Base-by-base conservation (phyloP, 2,113 vertebrate genomes). In the Scartelaos histophorus region DNA sequence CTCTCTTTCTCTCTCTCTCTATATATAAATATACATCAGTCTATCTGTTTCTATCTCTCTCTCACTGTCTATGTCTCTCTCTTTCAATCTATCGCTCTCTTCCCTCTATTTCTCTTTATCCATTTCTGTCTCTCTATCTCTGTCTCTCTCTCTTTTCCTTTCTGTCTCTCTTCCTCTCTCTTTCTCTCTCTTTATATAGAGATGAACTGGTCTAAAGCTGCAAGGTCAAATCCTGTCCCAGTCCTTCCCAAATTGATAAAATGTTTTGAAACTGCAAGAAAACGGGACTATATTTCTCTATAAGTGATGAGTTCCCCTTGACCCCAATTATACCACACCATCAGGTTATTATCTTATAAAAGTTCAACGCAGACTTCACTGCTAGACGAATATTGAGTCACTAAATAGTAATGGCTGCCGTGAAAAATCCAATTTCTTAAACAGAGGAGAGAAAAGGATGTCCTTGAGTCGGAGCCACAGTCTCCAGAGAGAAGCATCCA, bases 231-330 rank as follows among this genome's bases (percentile, higher is more conserved):
- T 83, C 71, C 78, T 53, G 66, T 24, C 68, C 38, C 45, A 1
- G 62, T 24, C 68, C 34, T 45, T 1, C 58, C 69, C 69, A 82
- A 78, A 49, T 85, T 84, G 83, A 86, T 80, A 74, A 85, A 87
- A 86, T 47, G 49, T 29, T 35, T 68, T 34, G 61, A 64, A 67
- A 74, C 49, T 51, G 49, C 13, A 74, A 61, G 72, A 22, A 57
- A 57, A 68, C n/a, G 58, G 38, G 60, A 74, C 51, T 45, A 78
- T 81, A 76, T 85, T 84, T 84, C 70, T 82, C 80, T 13, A 69
- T 86, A 85, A 88, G 74, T 79, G 68, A 89, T 85, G 84, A 70
- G 77, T 85, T 83, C 85, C 86, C 75, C 85, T 88, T 88, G 85
- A 90, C 85, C 85, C 81, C 82, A 88, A 88, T 91, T 89, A 91